A percentile compares a stretch with the other conserved stretches of the same genome.
Conservation (phyloP, 2,113 vertebrate species). For the Leucosticte australis region DNA sequence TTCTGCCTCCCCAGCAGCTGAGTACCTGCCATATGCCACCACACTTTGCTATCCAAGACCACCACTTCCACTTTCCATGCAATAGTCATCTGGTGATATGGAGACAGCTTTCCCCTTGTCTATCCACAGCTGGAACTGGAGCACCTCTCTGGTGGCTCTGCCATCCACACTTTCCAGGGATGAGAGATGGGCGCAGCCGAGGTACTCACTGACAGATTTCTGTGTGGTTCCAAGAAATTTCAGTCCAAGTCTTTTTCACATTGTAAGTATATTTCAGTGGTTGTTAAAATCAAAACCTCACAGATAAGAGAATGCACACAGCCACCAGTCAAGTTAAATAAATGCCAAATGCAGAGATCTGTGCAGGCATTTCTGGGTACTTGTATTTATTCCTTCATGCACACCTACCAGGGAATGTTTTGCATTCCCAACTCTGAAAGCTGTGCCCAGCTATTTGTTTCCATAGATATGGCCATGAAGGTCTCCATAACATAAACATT, state of each 20-base stretch:
- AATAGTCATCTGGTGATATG: not conserved
- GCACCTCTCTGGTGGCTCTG: not conserved
- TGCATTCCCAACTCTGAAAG: not conserved
- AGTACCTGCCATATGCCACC: not conserved
- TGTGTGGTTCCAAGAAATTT: not conserved
- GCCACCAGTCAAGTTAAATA: not conserved
- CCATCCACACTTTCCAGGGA: not conserved
- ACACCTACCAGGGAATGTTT: not conserved
- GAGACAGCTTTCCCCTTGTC: not conserved
- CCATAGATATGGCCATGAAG: not conserved
- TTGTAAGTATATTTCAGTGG: not conserved
- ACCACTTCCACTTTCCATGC: not conserved
- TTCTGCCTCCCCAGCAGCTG: not conserved
- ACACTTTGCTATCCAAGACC: not conserved
- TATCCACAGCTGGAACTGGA: not conserved
- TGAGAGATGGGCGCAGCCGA: not conserved
- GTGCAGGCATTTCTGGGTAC: not conserved
- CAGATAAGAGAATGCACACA: not conserved
- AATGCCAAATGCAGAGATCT: not conserved
- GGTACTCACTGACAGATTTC: rapidly evolving
- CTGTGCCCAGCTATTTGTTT: not conserved
- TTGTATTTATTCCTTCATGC: not conserved
- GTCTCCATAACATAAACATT: not conserved
- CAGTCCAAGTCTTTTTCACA: not conserved
- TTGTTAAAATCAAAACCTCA: not conserved